phyloP scores from a whole-genome alignment of 2,888 invertebrate genomes.

The Tiliacea citrago region DNA sequence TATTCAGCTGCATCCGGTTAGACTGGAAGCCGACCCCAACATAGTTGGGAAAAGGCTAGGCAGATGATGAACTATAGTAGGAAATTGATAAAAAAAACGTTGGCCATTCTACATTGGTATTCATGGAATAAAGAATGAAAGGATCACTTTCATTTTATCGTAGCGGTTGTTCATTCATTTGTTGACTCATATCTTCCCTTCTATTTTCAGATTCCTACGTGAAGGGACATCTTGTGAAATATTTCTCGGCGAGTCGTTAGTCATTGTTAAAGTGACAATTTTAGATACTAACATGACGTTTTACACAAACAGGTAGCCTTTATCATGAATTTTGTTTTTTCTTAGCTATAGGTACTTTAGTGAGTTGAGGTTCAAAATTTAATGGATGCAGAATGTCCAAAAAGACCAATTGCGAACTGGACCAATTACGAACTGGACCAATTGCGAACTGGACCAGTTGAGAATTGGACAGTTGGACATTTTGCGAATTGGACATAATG shows the following conservation, averaged over 20 bases:
- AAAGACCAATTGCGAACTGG: too few relatives aligned
- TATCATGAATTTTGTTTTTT: not conserved
- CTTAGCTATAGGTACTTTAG: not conserved
- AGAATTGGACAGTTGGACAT: too few relatives aligned
- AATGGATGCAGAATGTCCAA: not conserved
- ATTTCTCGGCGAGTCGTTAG: constrained; percentile 15
- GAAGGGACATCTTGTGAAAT: not conserved
- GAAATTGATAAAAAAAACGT: not conserved
- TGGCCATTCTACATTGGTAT: not conserved
- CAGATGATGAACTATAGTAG: too few relatives aligned
- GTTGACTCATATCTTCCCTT: constrained; percentile 17
- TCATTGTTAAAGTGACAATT: constrained; percentile 30
- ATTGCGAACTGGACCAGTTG: too few relatives aligned
- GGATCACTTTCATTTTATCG: constrained; percentile 10
- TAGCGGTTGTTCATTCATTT: constrained; percentile 30
- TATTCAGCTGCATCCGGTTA: too few relatives aligned
- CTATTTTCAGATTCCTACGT: constrained; percentile 14
- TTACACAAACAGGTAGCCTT: not conserved
- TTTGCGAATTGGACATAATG: too few relatives aligned
- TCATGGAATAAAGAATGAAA: constrained; percentile 6
- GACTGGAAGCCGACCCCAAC: too few relatives aligned
- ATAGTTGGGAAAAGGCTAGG: too few relatives aligned
- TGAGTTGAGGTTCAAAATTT: not conserved
- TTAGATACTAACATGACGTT: constrained; percentile 13
- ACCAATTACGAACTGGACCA: too few relatives aligned